A percentile compares a stretch with the other conserved stretches of the same genome.
These are phyloP conservation scores for Drosophila seclusa DNA, from an alignment of 2,888 invertebrate genomes.

Conservation along the genomic window DNA sequence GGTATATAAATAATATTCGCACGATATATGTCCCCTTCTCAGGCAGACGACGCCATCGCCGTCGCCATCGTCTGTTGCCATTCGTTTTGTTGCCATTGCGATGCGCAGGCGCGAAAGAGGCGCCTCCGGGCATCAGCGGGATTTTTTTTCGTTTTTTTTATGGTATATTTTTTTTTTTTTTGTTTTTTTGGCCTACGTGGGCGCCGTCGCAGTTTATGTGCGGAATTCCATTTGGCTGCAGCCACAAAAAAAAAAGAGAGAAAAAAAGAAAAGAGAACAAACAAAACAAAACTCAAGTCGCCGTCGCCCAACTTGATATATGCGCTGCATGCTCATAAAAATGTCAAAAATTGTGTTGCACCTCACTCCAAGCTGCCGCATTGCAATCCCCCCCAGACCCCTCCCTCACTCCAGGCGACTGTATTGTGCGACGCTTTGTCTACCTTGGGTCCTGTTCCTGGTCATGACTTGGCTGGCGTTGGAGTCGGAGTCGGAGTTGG, in stretches of 20 bases:
- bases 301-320: conserved; percentile 80
- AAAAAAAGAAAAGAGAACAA: conserved; percentile 21
- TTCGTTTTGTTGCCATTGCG: conserved; percentile 26
- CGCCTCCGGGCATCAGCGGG: conserved; percentile 80
- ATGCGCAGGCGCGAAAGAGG: conserved; percentile 80
- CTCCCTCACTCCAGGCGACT: conserved; percentile 10
- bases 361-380: conserved; percentile 25
- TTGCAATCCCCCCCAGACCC: conserved; percentile 6
- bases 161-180: conserved; percentile 3
- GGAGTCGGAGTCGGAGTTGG: conserved; percentile 24
- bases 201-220: conserved; percentile 73
- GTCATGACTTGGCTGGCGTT: conserved; percentile 21
- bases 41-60: conserved; percentile 62
- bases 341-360: conserved; percentile 81
- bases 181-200: conserved; percentile 63
- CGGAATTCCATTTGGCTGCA: conserved; percentile 65
- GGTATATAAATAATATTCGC: conserved; percentile 83
- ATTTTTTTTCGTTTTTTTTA: conserved; percentile 26
- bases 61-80: conserved; percentile 22
- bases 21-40: conserved; percentile 83
- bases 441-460: conserved; percentile 37
- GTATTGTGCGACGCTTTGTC: conserved; percentile 69
- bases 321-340: conserved; percentile 82
- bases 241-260: conserved; percentile 6
- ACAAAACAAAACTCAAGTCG: conserved; percentile 54